phyloP scores from a whole-genome alignment of 2,113 vertebrate species.

The Myotis lucifugus region DNA sequence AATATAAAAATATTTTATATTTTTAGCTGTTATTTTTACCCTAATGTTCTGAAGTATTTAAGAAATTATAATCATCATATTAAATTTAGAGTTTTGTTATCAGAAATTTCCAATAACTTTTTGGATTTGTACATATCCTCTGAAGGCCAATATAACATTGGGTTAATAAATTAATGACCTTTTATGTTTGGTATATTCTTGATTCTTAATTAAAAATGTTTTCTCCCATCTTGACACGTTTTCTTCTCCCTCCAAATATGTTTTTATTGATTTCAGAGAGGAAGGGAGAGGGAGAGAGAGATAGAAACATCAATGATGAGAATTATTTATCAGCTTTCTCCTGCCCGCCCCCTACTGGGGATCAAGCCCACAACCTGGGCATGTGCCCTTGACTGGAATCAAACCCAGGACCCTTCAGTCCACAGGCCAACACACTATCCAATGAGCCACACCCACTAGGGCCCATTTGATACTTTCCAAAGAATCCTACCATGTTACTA shows the following conservation, averaged over 20 bases:
- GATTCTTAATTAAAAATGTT: not conserved
- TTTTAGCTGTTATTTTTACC: not conserved
- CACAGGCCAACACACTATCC: too few species aligned
- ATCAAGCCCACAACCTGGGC: too few species aligned
- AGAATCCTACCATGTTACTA: not conserved
- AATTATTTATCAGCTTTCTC: too few species aligned
- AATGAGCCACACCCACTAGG: too few species aligned
- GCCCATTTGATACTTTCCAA: not conserved
- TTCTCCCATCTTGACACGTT: not conserved
- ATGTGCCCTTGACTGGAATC: too few species aligned
- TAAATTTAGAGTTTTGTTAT: not conserved
- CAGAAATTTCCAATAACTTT: constrained; percentile 9
- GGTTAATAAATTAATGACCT: not conserved
- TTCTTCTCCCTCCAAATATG: accelerated
- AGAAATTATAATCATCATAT: not conserved
- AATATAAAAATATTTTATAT: not conserved
- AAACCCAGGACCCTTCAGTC: too few species aligned
- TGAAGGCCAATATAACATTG: not conserved
- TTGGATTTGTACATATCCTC: not conserved
- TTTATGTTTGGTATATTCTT: constrained; percentile 10
- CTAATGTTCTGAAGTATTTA: not conserved
- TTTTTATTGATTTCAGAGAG: too few species aligned
- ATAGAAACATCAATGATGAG: too few species aligned
- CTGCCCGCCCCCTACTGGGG: too few species aligned
- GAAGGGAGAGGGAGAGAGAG: too few species aligned